A percentile compares a stretch with the other conserved stretches of the same genome.
Conservation (phyloP, 2,888 invertebrate genomes). For the Geotrupes spiniger region DNA sequence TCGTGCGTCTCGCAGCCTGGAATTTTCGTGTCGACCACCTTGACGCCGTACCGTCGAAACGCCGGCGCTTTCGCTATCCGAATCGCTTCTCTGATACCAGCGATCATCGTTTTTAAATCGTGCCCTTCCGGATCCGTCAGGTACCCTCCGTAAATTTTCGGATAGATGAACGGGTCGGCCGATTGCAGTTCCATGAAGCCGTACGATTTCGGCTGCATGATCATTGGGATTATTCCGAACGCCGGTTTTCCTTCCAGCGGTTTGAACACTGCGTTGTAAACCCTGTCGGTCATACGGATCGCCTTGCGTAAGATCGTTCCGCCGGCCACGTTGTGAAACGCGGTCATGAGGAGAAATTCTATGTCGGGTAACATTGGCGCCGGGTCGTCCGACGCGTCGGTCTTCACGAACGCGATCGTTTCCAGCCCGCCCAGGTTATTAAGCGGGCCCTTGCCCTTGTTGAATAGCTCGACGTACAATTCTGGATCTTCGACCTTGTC, state of each 20-base stretch:
- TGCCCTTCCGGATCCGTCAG: conserved; percentile 55
- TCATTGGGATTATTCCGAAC: conserved; percentile 63
- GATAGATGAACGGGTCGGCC: conserved; percentile 67
- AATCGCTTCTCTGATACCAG: too few relatives aligned
- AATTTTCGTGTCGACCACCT: conserved; percentile 34
- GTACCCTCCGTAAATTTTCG: conserved; percentile 75
- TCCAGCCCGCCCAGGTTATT: conserved; percentile 58
- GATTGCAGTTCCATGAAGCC: conserved; percentile 65
- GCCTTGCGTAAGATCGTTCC: too few relatives aligned
- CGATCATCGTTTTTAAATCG: conserved; percentile 58
- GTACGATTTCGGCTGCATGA: conserved; percentile 68
- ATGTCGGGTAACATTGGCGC: conserved; percentile 63
- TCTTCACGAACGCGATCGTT: conserved; percentile 59
- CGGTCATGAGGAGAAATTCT: conserved; percentile 65
- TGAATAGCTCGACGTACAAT: conserved; percentile 46
- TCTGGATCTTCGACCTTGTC: conserved; percentile 42
- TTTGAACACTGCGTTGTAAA: too few relatives aligned
- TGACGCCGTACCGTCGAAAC: conserved; percentile 52
- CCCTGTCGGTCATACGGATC: neutral
- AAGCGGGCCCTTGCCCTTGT: conserved; percentile 52
- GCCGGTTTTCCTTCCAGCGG: conserved; percentile 48
- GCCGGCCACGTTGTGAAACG: too few relatives aligned
- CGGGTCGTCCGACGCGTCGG: conserved; percentile 55
- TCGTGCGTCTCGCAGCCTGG: conserved; percentile 52
- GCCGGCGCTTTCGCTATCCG: conserved; percentile 52